Evolutionary conservation across 2,113 vertebrate species (phyloP).

Genomic region (Empidonax traillii): DNA sequence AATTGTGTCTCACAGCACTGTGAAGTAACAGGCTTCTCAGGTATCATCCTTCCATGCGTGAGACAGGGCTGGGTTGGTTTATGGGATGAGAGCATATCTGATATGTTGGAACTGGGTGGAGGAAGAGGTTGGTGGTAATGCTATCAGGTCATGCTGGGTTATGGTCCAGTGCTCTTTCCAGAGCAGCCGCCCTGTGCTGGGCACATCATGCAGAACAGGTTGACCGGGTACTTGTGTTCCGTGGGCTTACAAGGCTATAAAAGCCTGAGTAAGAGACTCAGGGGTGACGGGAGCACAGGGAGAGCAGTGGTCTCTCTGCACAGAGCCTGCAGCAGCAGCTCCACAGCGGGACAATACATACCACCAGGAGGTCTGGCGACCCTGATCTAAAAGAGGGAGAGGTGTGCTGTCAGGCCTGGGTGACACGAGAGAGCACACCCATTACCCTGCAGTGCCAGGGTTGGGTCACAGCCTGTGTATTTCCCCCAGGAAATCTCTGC

Average conservation of each 20-base stretch:
- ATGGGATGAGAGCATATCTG: neutral
- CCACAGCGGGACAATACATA: rapidly evolving
- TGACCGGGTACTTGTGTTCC: neutral
- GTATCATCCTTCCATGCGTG: neutral
- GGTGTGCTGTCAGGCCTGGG: neutral
- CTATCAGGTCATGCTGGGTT: neutral
- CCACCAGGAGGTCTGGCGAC: neutral
- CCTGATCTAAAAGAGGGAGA: neutral
- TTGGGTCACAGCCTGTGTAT: neutral
- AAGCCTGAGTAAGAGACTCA: neutral
- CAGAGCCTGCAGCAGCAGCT: neutral
- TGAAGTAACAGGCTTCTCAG: slow-evolving; percentile 44
- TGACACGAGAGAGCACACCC: neutral
- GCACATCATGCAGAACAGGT: neutral
- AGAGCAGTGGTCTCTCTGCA: neutral
- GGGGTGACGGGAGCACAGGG: neutral
- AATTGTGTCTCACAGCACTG: neutral
- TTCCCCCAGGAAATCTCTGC: neutral
- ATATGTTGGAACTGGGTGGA: slow-evolving; percentile 6
- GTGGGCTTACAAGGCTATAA: neutral
- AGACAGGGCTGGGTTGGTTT: slow-evolving; percentile 11
- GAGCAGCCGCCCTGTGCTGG: neutral
- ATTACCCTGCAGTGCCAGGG: rapidly evolving
- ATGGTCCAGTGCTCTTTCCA: neutral
- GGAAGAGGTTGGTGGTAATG: neutral